Percentiles rank a stretch among this genome's conserved stretches.
Evolutionary conservation across 2,797 vertebrate species (phyloP).

Genomic region (Acropternis orthonyx): DNA sequence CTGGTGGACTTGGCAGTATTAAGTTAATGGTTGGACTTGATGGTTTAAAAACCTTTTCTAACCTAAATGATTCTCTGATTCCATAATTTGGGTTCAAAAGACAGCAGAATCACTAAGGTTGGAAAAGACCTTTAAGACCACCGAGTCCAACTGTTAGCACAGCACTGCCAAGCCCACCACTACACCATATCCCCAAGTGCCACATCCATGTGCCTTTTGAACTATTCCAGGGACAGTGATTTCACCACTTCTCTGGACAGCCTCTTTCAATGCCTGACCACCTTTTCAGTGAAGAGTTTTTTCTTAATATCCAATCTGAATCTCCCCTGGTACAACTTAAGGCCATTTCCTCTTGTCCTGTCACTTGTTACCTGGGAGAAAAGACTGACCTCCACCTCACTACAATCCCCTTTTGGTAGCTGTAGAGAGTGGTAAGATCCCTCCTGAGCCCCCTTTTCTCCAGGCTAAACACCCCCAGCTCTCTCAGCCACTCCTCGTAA

Average conservation of each 20-base stretch:
- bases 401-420: neutral
- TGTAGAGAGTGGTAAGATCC: fast-evolving
- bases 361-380: neutral
- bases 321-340: neutral
- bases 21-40: neutral
- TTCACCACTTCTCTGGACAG: neutral
- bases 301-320: neutral
- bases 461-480: neutral
- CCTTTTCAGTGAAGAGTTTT: neutral
- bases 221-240: neutral
- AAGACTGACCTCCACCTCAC: fast-evolving
- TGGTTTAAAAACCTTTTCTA: neutral
- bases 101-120: neutral
- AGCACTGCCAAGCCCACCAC: neutral
- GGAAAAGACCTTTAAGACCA: neutral
- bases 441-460: neutral
- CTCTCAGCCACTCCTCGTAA: neutral
- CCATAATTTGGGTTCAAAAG: neutral
- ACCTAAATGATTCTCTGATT: neutral
- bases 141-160: fast-evolving
- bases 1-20: neutral
- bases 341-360: neutral
- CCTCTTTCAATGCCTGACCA: neutral
- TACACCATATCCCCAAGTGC: neutral
- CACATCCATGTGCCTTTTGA: neutral